Base-by-base conservation (phyloP, 1,140 invertebrate species). In the Aradophagus sp. region DNA sequence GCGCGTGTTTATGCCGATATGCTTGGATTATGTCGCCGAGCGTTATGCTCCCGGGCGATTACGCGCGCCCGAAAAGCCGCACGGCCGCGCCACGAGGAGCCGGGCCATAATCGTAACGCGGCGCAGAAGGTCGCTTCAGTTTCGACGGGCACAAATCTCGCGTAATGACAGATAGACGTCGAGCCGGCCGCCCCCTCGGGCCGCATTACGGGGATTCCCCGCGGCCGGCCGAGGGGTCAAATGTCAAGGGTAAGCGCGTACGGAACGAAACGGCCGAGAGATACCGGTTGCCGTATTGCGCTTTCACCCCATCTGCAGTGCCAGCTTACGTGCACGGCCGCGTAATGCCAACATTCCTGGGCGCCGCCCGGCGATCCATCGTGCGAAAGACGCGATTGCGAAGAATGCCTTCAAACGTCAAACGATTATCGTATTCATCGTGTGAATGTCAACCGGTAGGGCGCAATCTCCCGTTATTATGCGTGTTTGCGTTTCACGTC, bases 131-230 rank as follows among this genome's bases (percentile, higher is more conserved):
- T 75, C 74, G 56, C 67, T 75, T 69, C 50, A 50, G 65, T 53
- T 74, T 47, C 53, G 50, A 73, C 73, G 69, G 53, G 56, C 73
- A 77, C 76, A 80, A 75, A 78, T 79, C 73, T 77, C 41, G 62
- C 55, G 61, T 78, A 77, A 80, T 74, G 71, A 73, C 78, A 74
- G 73, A 80, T 78, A 80, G 76, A 80, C 61, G 74, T 73, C 76
- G 68, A 58, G 38, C 19, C 7, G 0, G 71, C 45, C 48, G 53
- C 77, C 76, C 78, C 68, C 67, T 63, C 52, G 47, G 8, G 1
- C 35, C 36, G 12, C 44, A 66, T 56, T 56, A 66, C 52, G n/a
- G 42, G 62, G 35, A 66, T 56, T 27, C 45, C 44, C 34, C 29
- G 62, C 35, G 45, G 39, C 12, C 2, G 10, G 39, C 10, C 44